Evolutionary conservation across 2,797 vertebrate species (phyloP), one percentile per base, ranked within the genome.

Genomic region (Merluccius polli): DNA sequence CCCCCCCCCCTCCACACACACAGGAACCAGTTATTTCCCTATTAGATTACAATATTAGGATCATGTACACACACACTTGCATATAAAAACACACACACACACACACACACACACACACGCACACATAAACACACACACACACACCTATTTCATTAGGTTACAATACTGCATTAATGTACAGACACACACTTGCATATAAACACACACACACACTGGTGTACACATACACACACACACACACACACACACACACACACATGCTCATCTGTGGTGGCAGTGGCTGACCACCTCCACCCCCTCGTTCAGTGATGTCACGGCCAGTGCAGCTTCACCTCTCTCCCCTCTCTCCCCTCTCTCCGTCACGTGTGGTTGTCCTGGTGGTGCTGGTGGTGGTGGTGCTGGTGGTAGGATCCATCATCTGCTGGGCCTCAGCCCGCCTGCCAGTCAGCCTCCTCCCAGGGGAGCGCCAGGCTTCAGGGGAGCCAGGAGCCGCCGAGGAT

Each of bases 361-460:
- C 90, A 91, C 73, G 83, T 92, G 84, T 89, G 91, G 92, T 89
- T 90, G 90, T 93, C 90, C 85, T 90, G 91, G 44, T 48, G 44
- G 44, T 21, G 44, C 15, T 41, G 44, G 44, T 48, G 44, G 44
- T 48, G 44, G 16, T 48, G 44, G 44, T 18, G 44, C 15, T 48
- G 44, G 44, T 48, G 44, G 90, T 92, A 87, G 90, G 91, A 93
- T 93, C 93, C 92, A 93, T 94, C 94, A 94, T 93, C 90, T 93
- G 90, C 84, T 89, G 93, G 92, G 92, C 91, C 44, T 48, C 44
- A 92, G 91, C 86, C 88, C 86, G 89, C 87, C 89, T 92, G 91
- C 90, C 92, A 94, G 91, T 93, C 94, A 94, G 90, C 87, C 88
- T 84, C 82, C 36, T 94, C 93, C 92, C 90, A 68, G 83, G 91